phyloP scores from a whole-genome alignment of 2,797 vertebrate genomes.

The Lateolabrax maculatus region DNA sequence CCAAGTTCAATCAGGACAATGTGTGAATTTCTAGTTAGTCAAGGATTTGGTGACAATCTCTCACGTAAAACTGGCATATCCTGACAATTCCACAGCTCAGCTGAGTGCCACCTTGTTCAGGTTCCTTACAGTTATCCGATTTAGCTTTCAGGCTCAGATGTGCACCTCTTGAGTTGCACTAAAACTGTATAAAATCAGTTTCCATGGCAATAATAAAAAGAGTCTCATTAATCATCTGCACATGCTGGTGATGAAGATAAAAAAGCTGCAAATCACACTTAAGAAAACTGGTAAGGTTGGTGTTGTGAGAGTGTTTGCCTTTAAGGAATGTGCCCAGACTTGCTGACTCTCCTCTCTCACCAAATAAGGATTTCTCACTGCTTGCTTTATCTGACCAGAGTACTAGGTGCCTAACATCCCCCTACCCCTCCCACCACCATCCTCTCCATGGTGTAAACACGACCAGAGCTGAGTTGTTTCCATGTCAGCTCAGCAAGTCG shows the following conservation, averaged over 20 bases:
- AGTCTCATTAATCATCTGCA: constrained; percentile 16
- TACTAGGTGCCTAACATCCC: constrained; percentile 16
- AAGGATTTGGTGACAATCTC: neutral
- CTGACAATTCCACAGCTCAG: neutral
- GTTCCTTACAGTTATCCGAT: neutral
- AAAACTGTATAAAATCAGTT: constrained; percentile 25
- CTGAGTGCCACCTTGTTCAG: neutral
- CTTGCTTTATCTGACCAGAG: constrained; percentile 29
- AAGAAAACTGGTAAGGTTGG: neutral
- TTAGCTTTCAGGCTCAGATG: constrained; percentile 12
- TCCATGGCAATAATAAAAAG: constrained; percentile 42
- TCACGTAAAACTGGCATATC: neutral
- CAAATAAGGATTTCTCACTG: constrained; percentile 71
- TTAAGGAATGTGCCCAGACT: constrained; percentile 21
- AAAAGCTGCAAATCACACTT: neutral
- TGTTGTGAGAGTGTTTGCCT: constrained; percentile 7
- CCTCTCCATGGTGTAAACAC: constrained; percentile 60
- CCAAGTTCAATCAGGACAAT: neutral
- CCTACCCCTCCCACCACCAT: constrained; percentile 25
- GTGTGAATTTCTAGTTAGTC: neutral
- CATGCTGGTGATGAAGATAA: neutral
- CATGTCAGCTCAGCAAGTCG: constrained; percentile 35
- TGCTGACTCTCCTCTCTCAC: constrained; percentile 37
- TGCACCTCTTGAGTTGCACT: neutral
- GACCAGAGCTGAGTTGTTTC: constrained; percentile 34